Conservation (phyloP, 2,888 invertebrate genomes). For the Andrena chrysosceles region DNA sequence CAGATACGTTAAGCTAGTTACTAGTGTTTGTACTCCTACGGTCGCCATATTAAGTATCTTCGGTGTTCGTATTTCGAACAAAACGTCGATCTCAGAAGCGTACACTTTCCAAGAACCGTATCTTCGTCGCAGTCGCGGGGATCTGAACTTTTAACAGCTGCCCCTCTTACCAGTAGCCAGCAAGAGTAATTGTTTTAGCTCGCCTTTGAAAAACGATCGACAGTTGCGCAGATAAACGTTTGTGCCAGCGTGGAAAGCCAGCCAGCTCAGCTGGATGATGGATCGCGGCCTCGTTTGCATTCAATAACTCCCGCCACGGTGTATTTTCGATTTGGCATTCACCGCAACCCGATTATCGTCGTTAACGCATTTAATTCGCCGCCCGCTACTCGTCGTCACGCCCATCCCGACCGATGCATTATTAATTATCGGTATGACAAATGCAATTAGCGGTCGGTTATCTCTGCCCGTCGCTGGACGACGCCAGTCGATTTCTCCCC, state of each 20-base stretch:
- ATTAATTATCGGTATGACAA: slow-evolving; percentile 75
- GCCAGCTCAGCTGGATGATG: slow-evolving; percentile 64
- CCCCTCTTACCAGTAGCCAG: not conserved
- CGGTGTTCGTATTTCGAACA: not conserved
- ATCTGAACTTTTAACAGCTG: not conserved
- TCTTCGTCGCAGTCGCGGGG: not conserved
- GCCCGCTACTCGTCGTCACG: slow-evolving; percentile 59
- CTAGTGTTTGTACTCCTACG: not conserved
- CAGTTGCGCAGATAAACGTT: slow-evolving; percentile 51
- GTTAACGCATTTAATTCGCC: slow-evolving; percentile 75
- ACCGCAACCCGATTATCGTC: slow-evolving; percentile 74
- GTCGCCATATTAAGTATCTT: slow-evolving; percentile 28
- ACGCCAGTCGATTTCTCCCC: slow-evolving; percentile 51
- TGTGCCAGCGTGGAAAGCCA: slow-evolving; percentile 60
- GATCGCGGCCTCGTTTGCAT: slow-evolving; percentile 72
- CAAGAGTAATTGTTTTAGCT: not conserved
- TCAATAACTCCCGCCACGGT: slow-evolving; percentile 70
- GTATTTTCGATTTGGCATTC: slow-evolving; percentile 75
- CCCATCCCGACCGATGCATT: slow-evolving; percentile 67
- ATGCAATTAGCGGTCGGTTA: slow-evolving; percentile 70
- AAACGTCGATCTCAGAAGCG: not conserved
- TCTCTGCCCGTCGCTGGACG: slow-evolving; percentile 27
- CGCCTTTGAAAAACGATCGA: slow-evolving; percentile 9
- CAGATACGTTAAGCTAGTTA: not conserved
- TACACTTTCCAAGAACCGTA: not conserved